A percentile compares a stretch with the other conserved stretches of the same genome.
Conservation (phyloP, 2,797 vertebrate genomes). For the Tragelaphus oryx region DNA sequence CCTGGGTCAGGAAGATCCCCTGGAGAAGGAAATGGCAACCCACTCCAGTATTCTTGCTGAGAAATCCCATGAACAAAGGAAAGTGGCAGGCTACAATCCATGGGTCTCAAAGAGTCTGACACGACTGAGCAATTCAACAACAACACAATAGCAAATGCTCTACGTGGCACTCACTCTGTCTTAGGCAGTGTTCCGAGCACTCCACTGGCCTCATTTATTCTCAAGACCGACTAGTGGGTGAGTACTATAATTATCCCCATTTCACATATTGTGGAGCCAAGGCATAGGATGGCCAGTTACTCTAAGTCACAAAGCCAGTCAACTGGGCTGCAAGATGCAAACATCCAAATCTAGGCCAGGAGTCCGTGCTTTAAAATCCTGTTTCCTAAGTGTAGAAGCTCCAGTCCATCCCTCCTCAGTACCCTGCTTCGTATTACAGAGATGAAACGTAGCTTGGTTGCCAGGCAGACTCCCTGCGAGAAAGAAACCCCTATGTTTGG, state of each 20-base stretch:
- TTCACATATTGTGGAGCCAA: not conserved
- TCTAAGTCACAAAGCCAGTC: not conserved
- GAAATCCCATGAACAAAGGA: not conserved
- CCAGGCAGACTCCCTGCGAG: not conserved
- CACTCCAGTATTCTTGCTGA: not conserved
- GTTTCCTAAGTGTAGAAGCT: accelerated
- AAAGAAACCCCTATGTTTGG: conserved; percentile 24
- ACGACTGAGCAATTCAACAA: not conserved
- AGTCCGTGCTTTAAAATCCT: not conserved
- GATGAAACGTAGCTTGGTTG: not conserved
- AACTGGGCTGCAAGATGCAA: not conserved
- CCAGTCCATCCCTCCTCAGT: not conserved
- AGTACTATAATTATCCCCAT: not conserved
- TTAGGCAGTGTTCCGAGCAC: not conserved
- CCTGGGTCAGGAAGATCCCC: not conserved
- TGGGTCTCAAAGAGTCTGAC: not conserved
- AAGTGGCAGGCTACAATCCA: not conserved
- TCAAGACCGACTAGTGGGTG: not conserved
- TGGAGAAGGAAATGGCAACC: not conserved
- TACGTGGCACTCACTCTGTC: not conserved
- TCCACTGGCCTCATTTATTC: not conserved
- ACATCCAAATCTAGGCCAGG: not conserved
- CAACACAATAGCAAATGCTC: not conserved
- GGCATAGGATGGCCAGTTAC: not conserved
- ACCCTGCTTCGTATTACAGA: not conserved